Evolutionary conservation across 2,888 invertebrate species (phyloP).

Genomic region (Tenthredo notha): DNA sequence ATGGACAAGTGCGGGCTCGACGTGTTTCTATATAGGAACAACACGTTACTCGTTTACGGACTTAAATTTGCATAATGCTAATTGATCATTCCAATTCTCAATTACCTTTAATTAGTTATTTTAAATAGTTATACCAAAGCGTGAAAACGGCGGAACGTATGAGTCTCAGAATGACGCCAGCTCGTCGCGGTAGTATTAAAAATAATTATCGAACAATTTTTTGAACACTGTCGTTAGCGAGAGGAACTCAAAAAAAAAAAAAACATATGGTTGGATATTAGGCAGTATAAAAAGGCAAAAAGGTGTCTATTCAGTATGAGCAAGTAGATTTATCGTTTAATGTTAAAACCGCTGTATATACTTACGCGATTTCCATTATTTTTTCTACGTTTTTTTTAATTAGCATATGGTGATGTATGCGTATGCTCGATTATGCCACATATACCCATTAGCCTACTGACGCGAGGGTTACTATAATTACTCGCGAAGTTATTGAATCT

Average conservation of each 20-base stretch:
- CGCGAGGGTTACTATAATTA: background rate
- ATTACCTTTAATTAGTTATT: conserved; percentile 14
- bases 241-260: background rate
- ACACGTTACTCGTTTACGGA: background rate
- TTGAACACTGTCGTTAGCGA: background rate
- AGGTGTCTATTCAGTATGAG: background rate
- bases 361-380: background rate
- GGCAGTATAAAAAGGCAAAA: background rate
- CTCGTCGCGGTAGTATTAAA: background rate
- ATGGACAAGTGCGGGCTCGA: background rate
- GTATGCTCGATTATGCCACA: background rate
- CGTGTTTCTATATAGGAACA: background rate
- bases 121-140: background rate
- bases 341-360: background rate
- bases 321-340: background rate
- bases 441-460: conserved; percentile 13
- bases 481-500: background rate
- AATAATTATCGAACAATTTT: background rate
- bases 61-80: conserved; percentile 8
- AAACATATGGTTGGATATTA: background rate
- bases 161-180: background rate
- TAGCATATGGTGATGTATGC: background rate
- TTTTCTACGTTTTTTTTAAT: background rate
- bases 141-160: background rate
- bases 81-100: conserved; percentile 13